Evolutionary conservation across 2,888 invertebrate genomes (phyloP), one percentile per base, ranked within the genome.

Genomic region (Linnaemya tessellans): DNA sequence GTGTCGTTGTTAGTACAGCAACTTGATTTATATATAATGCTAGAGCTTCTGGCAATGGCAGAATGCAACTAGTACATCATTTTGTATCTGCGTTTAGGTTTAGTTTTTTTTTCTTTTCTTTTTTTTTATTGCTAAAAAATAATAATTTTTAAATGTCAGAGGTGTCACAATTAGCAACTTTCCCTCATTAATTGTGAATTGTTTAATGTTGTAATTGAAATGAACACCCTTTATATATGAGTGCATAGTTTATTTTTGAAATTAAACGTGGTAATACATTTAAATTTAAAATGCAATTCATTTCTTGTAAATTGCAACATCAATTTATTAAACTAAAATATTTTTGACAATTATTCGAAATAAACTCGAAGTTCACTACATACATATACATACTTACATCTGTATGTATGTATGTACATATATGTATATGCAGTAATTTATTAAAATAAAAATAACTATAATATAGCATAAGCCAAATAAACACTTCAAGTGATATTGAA

Each of bases 401-500:
- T n/a, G n/a, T n/a, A n/a, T n/a, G n/a, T n/a, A n/a, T n/a, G n/a
- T n/a, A n/a, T n/a, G n/a, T n/a, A n/a, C n/a, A 20, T 20, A 10
- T 49, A 4, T 18, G n/a, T 18, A 4, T 18, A 49, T 18, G 5
- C 8, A n/a, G 30, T 15, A 54, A 49, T 65, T 65, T 43, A 41
- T 41, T 15, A 56, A 65, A 41, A 22, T 15, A 8, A 35, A 18
- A 18, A 51, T 5, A 70, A 64, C n/a, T 46, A 4, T 51, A 60
- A n/a, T 8, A 46, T 22, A n/a, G 0, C 67, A 51, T 74, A 80
- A 20, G 62, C 30, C 3, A 25, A 22, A 67, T 41, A 58, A 64
- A 60, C 58, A 80, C 30, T 60, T 30, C 38, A 51, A 62, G 60
- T 20, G 20, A 22, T n/a, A 60, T 68, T 62, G 46, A 79, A 85